Evolutionary conservation across 2,797 vertebrate species (phyloP).

Genomic region (Coregonus suidteri): DNA sequence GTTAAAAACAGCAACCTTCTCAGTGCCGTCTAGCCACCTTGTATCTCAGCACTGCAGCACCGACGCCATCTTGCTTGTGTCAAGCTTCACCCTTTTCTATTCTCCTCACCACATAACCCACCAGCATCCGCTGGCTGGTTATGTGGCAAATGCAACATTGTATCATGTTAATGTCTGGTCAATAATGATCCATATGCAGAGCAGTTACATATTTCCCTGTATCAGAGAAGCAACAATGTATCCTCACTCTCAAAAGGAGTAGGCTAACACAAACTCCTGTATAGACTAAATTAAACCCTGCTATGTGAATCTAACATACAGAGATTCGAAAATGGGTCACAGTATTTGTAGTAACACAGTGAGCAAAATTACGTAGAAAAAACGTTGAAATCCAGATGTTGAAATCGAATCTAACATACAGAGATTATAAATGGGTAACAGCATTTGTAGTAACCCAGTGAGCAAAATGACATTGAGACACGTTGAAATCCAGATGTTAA

Average conservation of each 20-base stretch:
- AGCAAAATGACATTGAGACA: no score
- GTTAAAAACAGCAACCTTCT: background rate
- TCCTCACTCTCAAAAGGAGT: background rate
- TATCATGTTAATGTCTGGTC: background rate
- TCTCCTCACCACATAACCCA: conserved; percentile 16
- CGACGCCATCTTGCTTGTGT: conserved; percentile 58
- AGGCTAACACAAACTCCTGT: background rate
- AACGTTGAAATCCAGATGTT: no score
- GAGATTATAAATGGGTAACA: no score
- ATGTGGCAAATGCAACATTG: background rate
- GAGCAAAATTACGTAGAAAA: no score
- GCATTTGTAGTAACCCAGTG: no score
- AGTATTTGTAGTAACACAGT: no score
- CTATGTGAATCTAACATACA: no score
- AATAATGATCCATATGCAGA: background rate
- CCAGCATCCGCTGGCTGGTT: background rate
- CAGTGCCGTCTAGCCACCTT: background rate
- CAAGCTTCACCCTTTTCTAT: conserved; percentile 41
- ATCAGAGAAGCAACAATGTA: background rate
- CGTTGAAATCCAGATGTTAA: no score
- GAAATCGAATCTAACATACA: no score
- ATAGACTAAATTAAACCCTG: no score
- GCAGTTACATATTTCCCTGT: background rate
- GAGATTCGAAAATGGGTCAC: no score
- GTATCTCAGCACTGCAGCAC: conserved; percentile 20